A percentile compares a stretch with the other conserved stretches of the same genome.
These are phyloP conservation scores for Rhizoglyphus robini DNA, from an alignment of 1,140 invertebrate species.

Conservation along the genomic window DNA sequence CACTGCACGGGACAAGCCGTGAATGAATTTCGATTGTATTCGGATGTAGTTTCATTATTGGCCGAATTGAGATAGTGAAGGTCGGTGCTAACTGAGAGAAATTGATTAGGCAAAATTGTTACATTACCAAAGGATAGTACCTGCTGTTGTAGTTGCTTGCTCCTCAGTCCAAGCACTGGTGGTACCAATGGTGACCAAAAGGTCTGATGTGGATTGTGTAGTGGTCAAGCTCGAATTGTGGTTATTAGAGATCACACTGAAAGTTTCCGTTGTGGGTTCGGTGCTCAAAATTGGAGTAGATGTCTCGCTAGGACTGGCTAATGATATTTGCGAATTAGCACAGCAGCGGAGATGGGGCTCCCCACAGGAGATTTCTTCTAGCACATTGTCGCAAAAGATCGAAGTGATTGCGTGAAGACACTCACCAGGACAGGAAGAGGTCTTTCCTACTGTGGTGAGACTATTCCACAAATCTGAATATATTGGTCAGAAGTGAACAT, in stretches of 20 bases:
- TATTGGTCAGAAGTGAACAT: background rate
- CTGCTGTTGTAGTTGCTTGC: background rate
- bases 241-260: background rate
- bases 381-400: slow-evolving; percentile 27
- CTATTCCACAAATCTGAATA: slow-evolving; percentile 22
- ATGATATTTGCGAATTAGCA: slow-evolving; percentile 22
- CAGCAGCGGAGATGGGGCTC: slow-evolving; percentile 26
- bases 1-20: slow-evolving; percentile 19
- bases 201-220: background rate
- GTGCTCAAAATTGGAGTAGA: background rate
- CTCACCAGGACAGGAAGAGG: slow-evolving; percentile 27
- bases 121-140: background rate
- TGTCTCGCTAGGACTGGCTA: slow-evolving; percentile 8
- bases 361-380: slow-evolving; percentile 27
- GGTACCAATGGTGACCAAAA: background rate
- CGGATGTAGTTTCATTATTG: background rate
- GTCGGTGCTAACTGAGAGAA: no score
- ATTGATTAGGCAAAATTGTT: no score
- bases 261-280: background rate
- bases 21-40: background rate
- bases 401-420: slow-evolving; percentile 29
- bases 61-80: no score
- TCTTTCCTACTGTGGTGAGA: slow-evolving; percentile 22
- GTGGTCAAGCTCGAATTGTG: background rate
- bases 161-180: background rate